These are phyloP conservation scores for Pristionchus entomophagus DNA, from an alignment of 2,888 invertebrate genomes.

Conservation along the genomic window DNA sequence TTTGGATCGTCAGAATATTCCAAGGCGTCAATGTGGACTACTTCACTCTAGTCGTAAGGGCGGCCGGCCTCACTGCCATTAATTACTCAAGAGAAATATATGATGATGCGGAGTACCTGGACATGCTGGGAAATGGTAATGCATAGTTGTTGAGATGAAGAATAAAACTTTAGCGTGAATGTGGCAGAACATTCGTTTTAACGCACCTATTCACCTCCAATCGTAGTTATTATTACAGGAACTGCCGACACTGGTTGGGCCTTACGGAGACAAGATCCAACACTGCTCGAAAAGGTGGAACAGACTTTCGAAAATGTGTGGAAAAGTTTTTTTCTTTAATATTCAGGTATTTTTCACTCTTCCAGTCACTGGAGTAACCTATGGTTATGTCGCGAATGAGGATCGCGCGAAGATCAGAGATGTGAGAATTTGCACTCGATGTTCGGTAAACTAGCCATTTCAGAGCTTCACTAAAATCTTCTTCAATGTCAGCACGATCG, in stretches of 20 bases:
- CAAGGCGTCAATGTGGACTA: conserved; percentile 35
- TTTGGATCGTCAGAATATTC: background rate
- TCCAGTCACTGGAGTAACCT: conserved; percentile 21
- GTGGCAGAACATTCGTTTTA: too few species aligned
- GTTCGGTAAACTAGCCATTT: background rate
- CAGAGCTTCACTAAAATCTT: conserved; percentile 5
- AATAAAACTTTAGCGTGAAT: too few species aligned
- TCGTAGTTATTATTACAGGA: background rate
- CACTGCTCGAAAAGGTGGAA: background rate
- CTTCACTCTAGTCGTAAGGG: background rate
- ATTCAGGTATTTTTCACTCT: background rate
- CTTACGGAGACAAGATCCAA: background rate
- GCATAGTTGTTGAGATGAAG: too few species aligned
- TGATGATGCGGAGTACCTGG: conserved; percentile 12
- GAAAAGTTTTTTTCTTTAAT: background rate
- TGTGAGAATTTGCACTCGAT: background rate
- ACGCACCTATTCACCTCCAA: too few species aligned
- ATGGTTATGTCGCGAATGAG: conserved; percentile 20
- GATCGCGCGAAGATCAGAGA: background rate
- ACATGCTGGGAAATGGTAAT: conserved; percentile 11
- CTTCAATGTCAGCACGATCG: conserved; percentile 11
- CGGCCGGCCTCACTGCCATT: background rate
- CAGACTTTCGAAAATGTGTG: background rate
- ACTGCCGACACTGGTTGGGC: background rate
- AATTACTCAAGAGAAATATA: background rate